phyloP scores from a whole-genome alignment of 35 echinoderm and acorn worm species.

The Heliocidaris erythrogramma region DNA sequence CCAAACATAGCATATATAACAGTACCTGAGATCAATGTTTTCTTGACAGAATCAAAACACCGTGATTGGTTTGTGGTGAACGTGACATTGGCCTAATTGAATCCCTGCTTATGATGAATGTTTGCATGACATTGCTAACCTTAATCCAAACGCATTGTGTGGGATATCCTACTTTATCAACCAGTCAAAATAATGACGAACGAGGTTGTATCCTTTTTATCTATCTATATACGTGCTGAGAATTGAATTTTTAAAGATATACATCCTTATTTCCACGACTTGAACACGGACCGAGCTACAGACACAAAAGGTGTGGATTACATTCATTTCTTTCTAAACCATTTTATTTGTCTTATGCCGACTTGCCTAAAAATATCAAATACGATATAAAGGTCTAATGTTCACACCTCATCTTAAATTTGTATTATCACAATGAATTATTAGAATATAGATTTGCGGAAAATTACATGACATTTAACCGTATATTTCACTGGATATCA shows the following conservation, averaged over 20 bases:
- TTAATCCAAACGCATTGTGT: not conserved
- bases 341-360: not conserved
- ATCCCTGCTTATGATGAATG: not conserved
- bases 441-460: not conserved
- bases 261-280: too few relatives aligned
- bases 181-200: not conserved
- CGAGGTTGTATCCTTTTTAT: not conserved
- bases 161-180: constrained; percentile 21
- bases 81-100: not conserved
- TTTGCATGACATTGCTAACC: not conserved
- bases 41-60: not conserved
- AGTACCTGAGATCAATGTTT: not conserved
- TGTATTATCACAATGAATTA: not conserved
- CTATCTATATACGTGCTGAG: not conserved
- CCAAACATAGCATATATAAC: not conserved
- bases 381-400: not conserved
- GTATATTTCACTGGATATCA: too few relatives aligned
- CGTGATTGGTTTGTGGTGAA: not conserved
- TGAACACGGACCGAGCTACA: not conserved
- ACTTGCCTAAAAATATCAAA: not conserved
- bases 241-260: not conserved
- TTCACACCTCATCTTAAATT: not conserved
- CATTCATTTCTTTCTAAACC: not conserved
- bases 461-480: too few relatives aligned
- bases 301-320: not conserved